These are phyloP conservation scores for Cettia cetti DNA, from an alignment of 2,113 vertebrate genomes.

Conservation along the genomic window DNA sequence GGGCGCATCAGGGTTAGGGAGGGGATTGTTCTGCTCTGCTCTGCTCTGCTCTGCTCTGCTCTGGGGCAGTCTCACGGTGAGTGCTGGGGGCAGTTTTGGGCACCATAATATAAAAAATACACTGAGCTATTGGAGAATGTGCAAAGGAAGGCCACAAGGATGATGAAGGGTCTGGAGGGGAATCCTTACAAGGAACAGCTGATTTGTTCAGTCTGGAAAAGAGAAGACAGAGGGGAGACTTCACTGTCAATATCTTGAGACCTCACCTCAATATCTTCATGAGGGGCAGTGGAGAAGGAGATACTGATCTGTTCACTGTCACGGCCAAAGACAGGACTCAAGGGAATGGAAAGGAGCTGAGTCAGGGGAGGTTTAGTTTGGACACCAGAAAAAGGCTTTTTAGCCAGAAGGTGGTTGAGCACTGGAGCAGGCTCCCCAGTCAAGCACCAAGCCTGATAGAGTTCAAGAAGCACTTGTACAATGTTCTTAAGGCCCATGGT, in stretches of 20 bases:
- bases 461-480: not conserved
- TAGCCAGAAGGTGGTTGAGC: not conserved
- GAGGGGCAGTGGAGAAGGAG: not conserved
- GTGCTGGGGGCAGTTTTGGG: not conserved
- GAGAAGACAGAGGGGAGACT: not conserved
- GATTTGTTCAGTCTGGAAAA: not conserved
- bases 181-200: not conserved
- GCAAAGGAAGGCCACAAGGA: fast-evolving
- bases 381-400: not conserved
- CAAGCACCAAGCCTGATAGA: not conserved
- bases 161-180: not conserved
- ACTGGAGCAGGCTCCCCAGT: not conserved
- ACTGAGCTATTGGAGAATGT: not conserved
- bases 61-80: fast-evolving
- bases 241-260: too few relatives aligned
- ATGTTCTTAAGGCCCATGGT: not conserved
- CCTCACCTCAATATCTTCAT: too few relatives aligned
- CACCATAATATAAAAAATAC: not conserved
- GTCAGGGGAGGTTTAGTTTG: not conserved
- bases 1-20: not conserved
- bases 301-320: not conserved
- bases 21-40: not conserved
- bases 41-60: not conserved
- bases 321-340: not conserved
- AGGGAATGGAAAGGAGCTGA: not conserved